Base-by-base conservation (phyloP, 2,113 vertebrate genomes). In the Arvicanthis niloticus region DNA sequence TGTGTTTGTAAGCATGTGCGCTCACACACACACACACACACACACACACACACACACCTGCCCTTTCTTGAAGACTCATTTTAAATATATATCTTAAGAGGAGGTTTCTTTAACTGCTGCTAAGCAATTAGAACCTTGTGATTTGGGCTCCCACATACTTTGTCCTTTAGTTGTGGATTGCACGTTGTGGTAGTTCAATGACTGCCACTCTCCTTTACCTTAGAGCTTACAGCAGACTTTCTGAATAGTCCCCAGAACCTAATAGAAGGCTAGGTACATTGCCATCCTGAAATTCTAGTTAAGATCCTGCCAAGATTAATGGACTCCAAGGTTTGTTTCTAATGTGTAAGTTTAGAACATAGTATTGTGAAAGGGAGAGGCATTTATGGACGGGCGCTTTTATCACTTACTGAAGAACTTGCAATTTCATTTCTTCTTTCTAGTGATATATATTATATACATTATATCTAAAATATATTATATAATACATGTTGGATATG, bases 391-490 rank as follows among this genome's bases (percentile, higher is more conserved):
- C 6, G 68, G 21, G 34, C 5, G 48, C 2, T 4, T 77, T 91
- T 34, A 56, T 81, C 24, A 81, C 2, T 91, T 56, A 76, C 45
- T 85, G 78, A 98, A 96, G 85, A 91, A 24, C 85, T 91, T 97
- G 72, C 67, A 93, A 92, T 97, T 89, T 65, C 72, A 34, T 76
- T 93, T 97, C 72, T 42, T 94, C 17, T 94, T 97, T 93, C 4
- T 81, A 90, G 67, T 68, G 68, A 34, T 88, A 34, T 67, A 51
- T 67, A 10, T 8, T 24, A 40, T 65, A 68, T 40, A 21, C 29
- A 19, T 34, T 15, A 29, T 37, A 53, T n/a, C 16, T 37, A 37
- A 22, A 40, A 26, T 60, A 40, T 60, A 13, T 21, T 21, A 37
- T 3, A 60, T 40, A 82, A 82, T 16, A n/a, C 37, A 72, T 16